Evolutionary conservation across 2,797 vertebrate species (phyloP), one percentile per base, ranked within the genome.

Genomic region (Limnodromus scolopaceus): DNA sequence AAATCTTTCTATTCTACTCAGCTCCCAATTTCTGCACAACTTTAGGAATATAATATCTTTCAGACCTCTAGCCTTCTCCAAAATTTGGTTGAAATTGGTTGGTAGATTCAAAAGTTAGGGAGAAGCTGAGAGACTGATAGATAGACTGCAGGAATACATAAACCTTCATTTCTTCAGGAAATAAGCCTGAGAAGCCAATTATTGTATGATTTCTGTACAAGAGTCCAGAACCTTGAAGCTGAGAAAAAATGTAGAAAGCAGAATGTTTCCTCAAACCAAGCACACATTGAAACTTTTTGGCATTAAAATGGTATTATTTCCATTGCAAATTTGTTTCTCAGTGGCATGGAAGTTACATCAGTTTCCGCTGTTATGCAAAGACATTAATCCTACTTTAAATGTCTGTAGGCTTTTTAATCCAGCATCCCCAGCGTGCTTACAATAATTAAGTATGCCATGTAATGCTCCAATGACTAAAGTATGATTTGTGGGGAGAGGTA

Each of bases 301-400:
- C 76, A 91, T 65, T 86, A 91, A 93, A 91, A 72, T 78, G 28
- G 2, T 30, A 72, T 91, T 88, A 86, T 93, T 86, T 94, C 66
- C 43, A 86, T 41, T 49, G 24, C 61, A 89, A 78, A 87, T 77
- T 64, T 81, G 0, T 23, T 85, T 92, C 79, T 92, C 54, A 38
- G 61, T 48, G 57, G 57, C 30, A 34, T 66, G 43, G 48, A 87
- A 84, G 75, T 91, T 91, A 80, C 39, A 91, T 83, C 83, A 72
- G 30, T 87, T 90, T 94, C 66, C 1, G 3, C 80, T 63, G 49
- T 88, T 88, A 84, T n/a, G 54, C 65, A 72, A 90, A 88, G 87
- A 88, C 70, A 86, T 92, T 86, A 95, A 96, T 96, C 90, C 85
- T 92, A 38, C 66, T 95, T 95, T 87, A 95, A 92, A 96, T 79